Conservation (phyloP, 2,888 invertebrate species). For the Rapana venosa region DNA sequence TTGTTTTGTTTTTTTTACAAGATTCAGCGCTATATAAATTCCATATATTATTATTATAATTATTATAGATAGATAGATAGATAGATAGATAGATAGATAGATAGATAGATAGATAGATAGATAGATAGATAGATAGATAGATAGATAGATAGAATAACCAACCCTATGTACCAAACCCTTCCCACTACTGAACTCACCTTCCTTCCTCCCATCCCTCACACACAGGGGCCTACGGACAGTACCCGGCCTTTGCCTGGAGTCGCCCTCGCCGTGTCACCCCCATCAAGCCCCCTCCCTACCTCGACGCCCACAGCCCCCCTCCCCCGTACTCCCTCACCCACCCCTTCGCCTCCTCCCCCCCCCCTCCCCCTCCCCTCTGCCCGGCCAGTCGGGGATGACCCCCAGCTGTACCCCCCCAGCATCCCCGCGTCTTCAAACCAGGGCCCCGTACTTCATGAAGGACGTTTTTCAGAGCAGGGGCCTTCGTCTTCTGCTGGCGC, state of each 20-base stretch:
- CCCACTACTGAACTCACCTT: no score
- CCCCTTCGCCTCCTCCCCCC: not conserved
- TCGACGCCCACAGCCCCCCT: not conserved
- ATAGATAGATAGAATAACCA: no score
- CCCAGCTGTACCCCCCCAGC: not conserved
- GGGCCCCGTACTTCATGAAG: not conserved
- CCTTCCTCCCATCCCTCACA: not conserved
- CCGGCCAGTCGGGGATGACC: not conserved
- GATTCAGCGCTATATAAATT: no score
- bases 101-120: no score
- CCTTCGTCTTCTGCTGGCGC: not conserved
- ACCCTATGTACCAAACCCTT: no score
- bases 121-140: no score
- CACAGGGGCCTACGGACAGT: not conserved
- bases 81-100: no score
- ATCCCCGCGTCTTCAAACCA: not conserved
- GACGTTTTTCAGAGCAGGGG: not conserved
- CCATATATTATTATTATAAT: no score
- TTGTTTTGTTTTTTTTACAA: no score
- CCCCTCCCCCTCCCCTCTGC: not conserved
- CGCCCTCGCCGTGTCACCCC: not conserved
- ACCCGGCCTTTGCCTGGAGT: not conserved
- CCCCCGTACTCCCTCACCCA: slow-evolving; percentile 7
- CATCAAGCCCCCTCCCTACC: not conserved
- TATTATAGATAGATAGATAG: no score